Conservation (phyloP, 2,888 invertebrate genomes). For the Temnothorax unifasciatus region DNA sequence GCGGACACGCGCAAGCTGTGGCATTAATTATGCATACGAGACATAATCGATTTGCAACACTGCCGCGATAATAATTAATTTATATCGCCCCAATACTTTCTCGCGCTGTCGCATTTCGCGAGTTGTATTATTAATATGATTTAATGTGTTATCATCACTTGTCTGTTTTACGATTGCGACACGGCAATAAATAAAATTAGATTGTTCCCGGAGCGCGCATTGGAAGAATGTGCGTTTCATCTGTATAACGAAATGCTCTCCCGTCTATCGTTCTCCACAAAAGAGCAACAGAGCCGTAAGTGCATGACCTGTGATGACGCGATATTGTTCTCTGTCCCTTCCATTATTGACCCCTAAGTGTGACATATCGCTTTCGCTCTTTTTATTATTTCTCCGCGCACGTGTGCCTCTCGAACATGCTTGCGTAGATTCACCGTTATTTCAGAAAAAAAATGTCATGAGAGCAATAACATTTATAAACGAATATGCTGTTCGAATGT, state of each 20-base stretch:
- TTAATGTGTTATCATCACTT: conserved; percentile 32
- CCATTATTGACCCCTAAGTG: conserved; percentile 77
- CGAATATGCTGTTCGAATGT: background rate
- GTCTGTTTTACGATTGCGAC: conserved; percentile 14
- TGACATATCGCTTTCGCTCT: conserved; percentile 40
- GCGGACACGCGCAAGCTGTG: conserved; percentile 34
- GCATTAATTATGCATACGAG: conserved; percentile 53
- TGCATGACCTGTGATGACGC: conserved; percentile 72
- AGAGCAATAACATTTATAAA: conserved; percentile 60
- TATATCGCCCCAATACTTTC: conserved; percentile 45
- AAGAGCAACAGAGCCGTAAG: conserved; percentile 31
- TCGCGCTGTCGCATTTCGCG: conserved; percentile 31
- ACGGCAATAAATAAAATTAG: conserved; percentile 43
- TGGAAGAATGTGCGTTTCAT: background rate
- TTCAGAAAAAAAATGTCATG: conserved; percentile 48
- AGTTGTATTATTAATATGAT: conserved; percentile 34
- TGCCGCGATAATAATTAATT: conserved; percentile 52
- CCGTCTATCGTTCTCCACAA: background rate
- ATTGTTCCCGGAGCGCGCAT: background rate
- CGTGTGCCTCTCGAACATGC: conserved; percentile 36
- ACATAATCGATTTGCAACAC: conserved; percentile 52
- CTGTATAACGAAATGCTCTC: conserved; percentile 16
- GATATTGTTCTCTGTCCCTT: conserved; percentile 76
- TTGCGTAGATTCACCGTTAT: conserved; percentile 3
- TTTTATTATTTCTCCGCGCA: conserved; percentile 54